Base-by-base conservation (phyloP, 2,888 invertebrate genomes). In the Trichogramma dendrolimi region DNA sequence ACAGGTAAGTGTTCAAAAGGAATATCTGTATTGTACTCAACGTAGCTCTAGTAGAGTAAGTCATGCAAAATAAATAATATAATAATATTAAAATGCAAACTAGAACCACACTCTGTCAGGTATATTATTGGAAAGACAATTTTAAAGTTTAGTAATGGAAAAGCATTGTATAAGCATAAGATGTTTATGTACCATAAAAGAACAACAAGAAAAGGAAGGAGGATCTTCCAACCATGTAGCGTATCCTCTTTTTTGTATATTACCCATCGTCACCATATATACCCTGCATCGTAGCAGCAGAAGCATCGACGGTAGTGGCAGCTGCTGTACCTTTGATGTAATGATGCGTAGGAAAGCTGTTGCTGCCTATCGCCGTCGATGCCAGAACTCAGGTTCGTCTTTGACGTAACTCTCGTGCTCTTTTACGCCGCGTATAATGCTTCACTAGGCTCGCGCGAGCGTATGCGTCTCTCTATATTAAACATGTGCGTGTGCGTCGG, bases 321-420 rank as follows among this genome's bases (percentile, higher is more conserved):
- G 8, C 14, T 46, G 38, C 39, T 46, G 6, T 14, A 49, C 56
- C 63, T 63, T 63, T 63, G 63, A 63, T 60, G 60, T 63, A 63
- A 63, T 54, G 63, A 63, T 58, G 57, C 57, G 63, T 55, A n/a
- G 55, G 51, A 14, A 27, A 27, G 27, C 27, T 27, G 27, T 27
- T 27, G 27, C 27, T 27, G 27, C 27, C 27, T 27, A 27, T 27
- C 27, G 27, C 27, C 27, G 27, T 27, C 27, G 27, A 27, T 27
- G 27, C 27, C 27, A 27, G 27, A 27, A 27, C 27, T 27, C 27
- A 27, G 27, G 52, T 43, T 48, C 49, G 55, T 60, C 58, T 60
- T 63, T 63, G 63, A 63, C 60, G 54, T 50, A 59, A 59, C 59
- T 49, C 46, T 46, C 62, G n/a, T 52, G 54, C 42, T 27, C 27